Evolutionary conservation across 2,113 vertebrate genomes (phyloP), one percentile per base, ranked within the genome.

Genomic region (Gallinago jamesoni): DNA sequence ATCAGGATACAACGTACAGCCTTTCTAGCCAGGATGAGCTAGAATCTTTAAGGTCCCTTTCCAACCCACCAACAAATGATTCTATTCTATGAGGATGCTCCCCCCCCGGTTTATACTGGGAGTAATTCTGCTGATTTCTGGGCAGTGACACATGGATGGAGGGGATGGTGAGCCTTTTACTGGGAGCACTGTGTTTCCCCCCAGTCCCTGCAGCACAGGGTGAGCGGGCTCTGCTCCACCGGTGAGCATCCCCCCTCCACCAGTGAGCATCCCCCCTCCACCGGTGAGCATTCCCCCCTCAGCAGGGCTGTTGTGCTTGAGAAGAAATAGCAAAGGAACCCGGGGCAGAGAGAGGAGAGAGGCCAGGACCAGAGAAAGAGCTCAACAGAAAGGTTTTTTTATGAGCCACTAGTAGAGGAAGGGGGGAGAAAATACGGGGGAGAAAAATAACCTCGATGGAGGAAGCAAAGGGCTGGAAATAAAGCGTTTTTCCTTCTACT

Each of bases 261-360:
- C 9, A 10, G 39, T 39, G 39, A 39, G 39, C 39, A 39, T 63
- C 39, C 39, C 39, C 39, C 39, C 39, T 39, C 39, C 8, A 37
- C 33, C 2, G 1, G 50, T 2, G 30, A 53, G 17, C 2, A 2
- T n/a, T 43, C 57, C 0, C 3, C 57, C 37, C 2, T 45, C 2
- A 8, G n/a, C 68, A 19, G 47, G 62, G 69, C 55, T 52, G 27
- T 12, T n/a, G 45, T 43, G 53, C 41, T 57, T 1, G 0, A 24
- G 57, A 72, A 66, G 55, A 53, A 86, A 86, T 4, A 48, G 64
- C 1, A 9, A 64, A 70, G 45, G 50, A 82, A 63, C 82, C 74
- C 1, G 2, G 59, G 87, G 57, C 52, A 43, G 76, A 8, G 83
- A 52, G 60, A 48, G 91, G 66, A 74, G 56, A 70, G 63, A 14